Evolutionary conservation across 2,113 vertebrate genomes (phyloP).

Genomic region (Sceloporus undulatus): DNA sequence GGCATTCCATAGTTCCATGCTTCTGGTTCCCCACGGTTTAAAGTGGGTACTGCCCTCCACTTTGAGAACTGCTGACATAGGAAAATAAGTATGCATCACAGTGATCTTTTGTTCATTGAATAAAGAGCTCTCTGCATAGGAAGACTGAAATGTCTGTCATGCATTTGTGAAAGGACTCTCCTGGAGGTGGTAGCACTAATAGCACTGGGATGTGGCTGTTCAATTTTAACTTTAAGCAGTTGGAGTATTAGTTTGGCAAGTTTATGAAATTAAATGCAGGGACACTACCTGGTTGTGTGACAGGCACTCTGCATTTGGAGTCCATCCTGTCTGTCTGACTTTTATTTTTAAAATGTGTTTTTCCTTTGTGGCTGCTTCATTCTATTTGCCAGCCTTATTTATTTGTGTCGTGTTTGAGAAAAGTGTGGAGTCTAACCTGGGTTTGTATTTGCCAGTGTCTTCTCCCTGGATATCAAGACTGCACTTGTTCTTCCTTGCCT

Average conservation of each 20-base stretch:
- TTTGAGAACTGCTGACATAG: background rate
- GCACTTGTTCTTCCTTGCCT: constrained; percentile 45
- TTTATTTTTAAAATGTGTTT: constrained; percentile 45
- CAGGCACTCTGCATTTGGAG: constrained; percentile 18
- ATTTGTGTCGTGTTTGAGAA: background rate
- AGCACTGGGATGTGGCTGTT: constrained; percentile 25
- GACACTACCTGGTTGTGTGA: background rate
- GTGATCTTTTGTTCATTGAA: background rate
- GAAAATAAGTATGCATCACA: background rate
- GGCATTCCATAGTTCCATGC: no score
- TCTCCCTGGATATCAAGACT: constrained; percentile 3
- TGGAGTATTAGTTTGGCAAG: background rate
- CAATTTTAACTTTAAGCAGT: background rate
- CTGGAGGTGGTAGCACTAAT: accelerated
- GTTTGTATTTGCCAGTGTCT: constrained; percentile 51
- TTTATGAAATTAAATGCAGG: constrained; percentile 9
- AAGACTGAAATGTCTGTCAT: background rate
- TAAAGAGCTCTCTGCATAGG: background rate
- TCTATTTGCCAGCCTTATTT: constrained; percentile 54
- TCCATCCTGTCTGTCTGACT: constrained; percentile 41
- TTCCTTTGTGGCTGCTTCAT: constrained; percentile 48
- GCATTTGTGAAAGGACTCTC: constrained; percentile 18
- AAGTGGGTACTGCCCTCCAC: background rate
- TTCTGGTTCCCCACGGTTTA: no score
- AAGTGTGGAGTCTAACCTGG: accelerated